A percentile compares a stretch with the other conserved stretches of the same genome.
Conservation (phyloP, 2,888 invertebrate genomes). For the Cryptocheilus praepositus region DNA sequence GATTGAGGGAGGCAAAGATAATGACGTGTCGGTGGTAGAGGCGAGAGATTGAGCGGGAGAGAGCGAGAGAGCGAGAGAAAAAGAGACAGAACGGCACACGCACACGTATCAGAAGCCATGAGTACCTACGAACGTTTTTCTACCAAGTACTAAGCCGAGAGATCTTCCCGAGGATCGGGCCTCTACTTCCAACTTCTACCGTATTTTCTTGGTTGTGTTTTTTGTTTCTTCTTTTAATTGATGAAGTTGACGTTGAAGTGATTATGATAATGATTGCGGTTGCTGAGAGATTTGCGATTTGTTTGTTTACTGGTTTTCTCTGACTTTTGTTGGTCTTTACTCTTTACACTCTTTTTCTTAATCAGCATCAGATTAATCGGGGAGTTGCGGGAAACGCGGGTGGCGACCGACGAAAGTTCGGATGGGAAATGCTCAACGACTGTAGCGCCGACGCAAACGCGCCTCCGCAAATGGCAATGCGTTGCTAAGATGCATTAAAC, state of each 20-base stretch:
- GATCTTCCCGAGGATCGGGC: conserved; percentile 40
- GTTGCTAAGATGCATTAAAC: too few relatives aligned
- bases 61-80: conserved; percentile 43
- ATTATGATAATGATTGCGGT: conserved; percentile 66
- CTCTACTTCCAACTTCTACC: conserved; percentile 35
- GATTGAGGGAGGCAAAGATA: conserved; percentile 48
- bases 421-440: too few relatives aligned
- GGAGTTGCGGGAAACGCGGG: conserved; percentile 36
- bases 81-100: conserved; percentile 68
- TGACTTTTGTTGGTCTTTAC: conserved; percentile 48
- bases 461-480: too few relatives aligned
- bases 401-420: too few relatives aligned
- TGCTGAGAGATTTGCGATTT: conserved; percentile 70
- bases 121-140: conserved; percentile 57
- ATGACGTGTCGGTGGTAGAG: conserved; percentile 43
- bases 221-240: conserved; percentile 61
- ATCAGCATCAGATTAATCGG: conserved; percentile 53
- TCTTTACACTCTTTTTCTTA: conserved; percentile 64
- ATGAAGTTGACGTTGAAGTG: conserved; percentile 39
- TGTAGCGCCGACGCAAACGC: too few relatives aligned
- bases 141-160: conserved; percentile 32
- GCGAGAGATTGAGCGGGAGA: conserved; percentile 47
- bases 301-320: conserved; percentile 65
- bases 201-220: conserved; percentile 52
- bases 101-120: conserved; percentile 73